phyloP scores from a whole-genome alignment of 2,797 vertebrate species.

The Pantherophis alleghaniensis region DNA sequence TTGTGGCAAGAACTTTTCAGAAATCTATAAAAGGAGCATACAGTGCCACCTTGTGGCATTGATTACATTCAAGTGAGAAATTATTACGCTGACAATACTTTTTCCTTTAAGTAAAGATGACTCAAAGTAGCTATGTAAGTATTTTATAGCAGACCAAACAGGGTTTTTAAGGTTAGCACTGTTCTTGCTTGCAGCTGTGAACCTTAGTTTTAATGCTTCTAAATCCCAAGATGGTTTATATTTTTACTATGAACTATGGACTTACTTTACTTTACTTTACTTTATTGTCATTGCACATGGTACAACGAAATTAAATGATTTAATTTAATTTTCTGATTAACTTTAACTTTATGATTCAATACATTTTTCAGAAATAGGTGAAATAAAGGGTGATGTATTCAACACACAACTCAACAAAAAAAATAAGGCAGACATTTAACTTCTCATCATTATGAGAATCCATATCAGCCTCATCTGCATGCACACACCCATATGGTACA shows the following conservation, averaged over 20 bases:
- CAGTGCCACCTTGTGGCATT: constrained; percentile 65
- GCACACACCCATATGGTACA: background rate
- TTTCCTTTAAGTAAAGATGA: background rate
- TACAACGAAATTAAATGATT: too few relatives aligned
- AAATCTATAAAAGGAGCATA: background rate
- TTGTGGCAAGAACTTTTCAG: background rate
- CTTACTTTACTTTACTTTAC: background rate
- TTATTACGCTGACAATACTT: background rate
- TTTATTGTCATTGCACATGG: too few relatives aligned
- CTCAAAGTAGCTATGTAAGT: background rate
- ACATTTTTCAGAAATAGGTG: background rate
- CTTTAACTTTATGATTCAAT: background rate
- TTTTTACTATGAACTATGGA: background rate
- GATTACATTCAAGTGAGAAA: background rate
- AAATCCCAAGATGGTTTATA: background rate
- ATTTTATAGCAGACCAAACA: background rate
- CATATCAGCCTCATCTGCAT: background rate
- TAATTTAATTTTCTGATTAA: too few relatives aligned
- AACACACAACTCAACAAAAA: background rate
- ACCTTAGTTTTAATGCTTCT: background rate
- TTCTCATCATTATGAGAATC: too few relatives aligned
- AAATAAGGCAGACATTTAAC: background rate
- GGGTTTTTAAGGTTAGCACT: background rate
- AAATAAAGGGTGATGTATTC: background rate
- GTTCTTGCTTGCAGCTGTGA: background rate